phyloP scores from a whole-genome alignment of 2,888 invertebrate genomes.

The Leptinotarsa haldemani region DNA sequence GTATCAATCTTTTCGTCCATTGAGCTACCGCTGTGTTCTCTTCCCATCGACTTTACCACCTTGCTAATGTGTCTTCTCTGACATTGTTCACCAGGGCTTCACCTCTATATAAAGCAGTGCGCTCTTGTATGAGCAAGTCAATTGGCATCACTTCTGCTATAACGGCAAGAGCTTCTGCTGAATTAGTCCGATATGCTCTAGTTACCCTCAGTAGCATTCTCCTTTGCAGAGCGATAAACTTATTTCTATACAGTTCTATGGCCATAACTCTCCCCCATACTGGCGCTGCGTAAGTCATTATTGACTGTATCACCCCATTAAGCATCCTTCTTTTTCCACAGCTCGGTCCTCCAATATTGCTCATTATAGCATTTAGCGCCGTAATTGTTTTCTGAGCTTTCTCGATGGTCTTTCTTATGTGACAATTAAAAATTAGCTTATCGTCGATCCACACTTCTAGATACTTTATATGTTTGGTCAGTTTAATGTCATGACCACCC shows the following conservation, averaged over 20 bases:
- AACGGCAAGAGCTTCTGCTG: neutral
- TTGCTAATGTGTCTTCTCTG: slow-evolving; percentile 8
- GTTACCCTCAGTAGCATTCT: neutral
- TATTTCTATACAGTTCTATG: neutral
- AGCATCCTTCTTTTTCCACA: neutral
- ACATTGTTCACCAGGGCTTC: slow-evolving; percentile 3
- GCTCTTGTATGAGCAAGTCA: neutral
- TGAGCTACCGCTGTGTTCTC: neutral
- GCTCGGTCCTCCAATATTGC: slow-evolving; percentile 15
- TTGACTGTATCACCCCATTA: too few species aligned
- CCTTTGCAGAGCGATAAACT: neutral
- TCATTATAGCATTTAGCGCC: slow-evolving; percentile 3
- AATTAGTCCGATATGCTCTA: neutral
- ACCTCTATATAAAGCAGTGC: neutral
- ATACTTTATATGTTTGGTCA: neutral
- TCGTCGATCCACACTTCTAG: neutral
- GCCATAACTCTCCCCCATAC: neutral
- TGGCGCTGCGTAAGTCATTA: too few species aligned
- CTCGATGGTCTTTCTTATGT: slow-evolving; percentile 11
- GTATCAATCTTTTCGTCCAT: slow-evolving; percentile 6
- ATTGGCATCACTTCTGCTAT: neutral
- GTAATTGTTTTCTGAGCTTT: slow-evolving; percentile 6
- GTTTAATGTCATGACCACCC: neutral
- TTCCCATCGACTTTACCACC: slow-evolving; percentile 21
- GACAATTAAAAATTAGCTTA: neutral